Base-by-base conservation (phyloP, 1,140 invertebrate genomes). In the Polypedilum pembai region DNA sequence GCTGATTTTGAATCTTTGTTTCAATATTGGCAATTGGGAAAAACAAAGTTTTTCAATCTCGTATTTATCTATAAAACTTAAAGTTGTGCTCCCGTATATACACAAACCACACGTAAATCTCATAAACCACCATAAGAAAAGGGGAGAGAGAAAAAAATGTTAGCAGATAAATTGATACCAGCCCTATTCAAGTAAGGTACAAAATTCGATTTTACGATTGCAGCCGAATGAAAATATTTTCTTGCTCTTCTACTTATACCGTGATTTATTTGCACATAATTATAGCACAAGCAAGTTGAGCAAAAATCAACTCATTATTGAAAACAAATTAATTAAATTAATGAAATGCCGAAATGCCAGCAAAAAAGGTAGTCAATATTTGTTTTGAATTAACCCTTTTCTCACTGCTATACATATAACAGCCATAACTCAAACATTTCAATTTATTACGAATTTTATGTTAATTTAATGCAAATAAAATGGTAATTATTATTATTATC, bases 291-390 rank as follows among this genome's bases (percentile, higher is more conserved):
- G 45, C 12, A n/a, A 56, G n/a, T 56, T 33, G 24, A 33, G n/a
- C 45, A 56, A n/a, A n/a, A 56, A 56, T 56, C 45, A 56, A 56
- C 45, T 56, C 45, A 56, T 56, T 56, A 56, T 56, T 56, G 45
- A n/a, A 56, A 56, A 56, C 45, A 56, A 56, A 56, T 56, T 56
- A 56, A 56, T 56, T 56, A 56, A 56, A 56, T 56, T 56, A 56
- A 56, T 56, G 45, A 33, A 33, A 33, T 33, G 45, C 45, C 12
- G 15, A 15, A 56, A 12, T 15, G 45, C 45, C 45, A 56, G 45
- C 45, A 56, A 56, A 56, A 33, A 56, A 56, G 45, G 45, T 56
- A 56, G 45, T 56, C 45, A 56, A 56, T 56, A 56, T 56, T 56
- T 56, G n/a, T n/a, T 56, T 56, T 56, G 45, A 56, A 56, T 56